Percentiles rank a stretch among this genome's conserved stretches.
Evolutionary conservation across 2,888 invertebrate species (phyloP).

Genomic region (Leuctra nigra): DNA sequence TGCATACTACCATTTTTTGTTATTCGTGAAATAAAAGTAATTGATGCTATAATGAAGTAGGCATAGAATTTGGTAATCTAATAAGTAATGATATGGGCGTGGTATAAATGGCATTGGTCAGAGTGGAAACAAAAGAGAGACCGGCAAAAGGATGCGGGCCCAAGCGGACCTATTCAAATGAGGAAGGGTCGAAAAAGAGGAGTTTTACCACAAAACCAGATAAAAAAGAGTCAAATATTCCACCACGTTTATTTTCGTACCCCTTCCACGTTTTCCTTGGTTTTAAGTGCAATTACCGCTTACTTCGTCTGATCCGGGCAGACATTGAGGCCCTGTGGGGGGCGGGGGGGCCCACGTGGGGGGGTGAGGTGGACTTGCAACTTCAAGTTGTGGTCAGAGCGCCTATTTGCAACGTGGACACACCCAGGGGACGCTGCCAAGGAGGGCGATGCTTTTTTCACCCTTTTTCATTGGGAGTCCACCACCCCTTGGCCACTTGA

Average conservation of each 20-base stretch:
- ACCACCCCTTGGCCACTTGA: constrained; percentile 18
- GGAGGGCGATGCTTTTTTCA: constrained; percentile 21
- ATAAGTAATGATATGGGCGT: constrained; percentile 5
- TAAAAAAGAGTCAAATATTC: constrained; percentile 29
- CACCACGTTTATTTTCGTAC: constrained; percentile 27
- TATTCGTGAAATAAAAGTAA: constrained; percentile 12
- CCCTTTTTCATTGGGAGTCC: constrained; percentile 26
- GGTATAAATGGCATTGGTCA: constrained; percentile 2
- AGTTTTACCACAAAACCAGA: constrained; percentile 29
- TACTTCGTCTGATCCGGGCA: constrained; percentile 22
- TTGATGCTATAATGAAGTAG: constrained; percentile 14
- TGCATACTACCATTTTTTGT: not conserved
- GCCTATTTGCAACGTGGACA: constrained; percentile 19
- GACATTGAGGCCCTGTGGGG: not conserved
- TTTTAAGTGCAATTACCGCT: constrained; percentile 27
- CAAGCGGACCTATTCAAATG: constrained; percentile 21
- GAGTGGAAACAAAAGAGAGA: constrained; percentile 11
- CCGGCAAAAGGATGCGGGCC: constrained; percentile 13
- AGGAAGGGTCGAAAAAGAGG: constrained; percentile 26
- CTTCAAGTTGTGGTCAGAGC: constrained; percentile 9
- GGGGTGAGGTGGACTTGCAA: not conserved
- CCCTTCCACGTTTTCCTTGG: constrained; percentile 18
- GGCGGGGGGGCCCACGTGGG: constrained; percentile 2
- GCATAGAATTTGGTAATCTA: not conserved
- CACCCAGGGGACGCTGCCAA: constrained; percentile 22